phyloP scores from a whole-genome alignment of 2,797 vertebrate genomes.

The Trichosurus vulpecula region DNA sequence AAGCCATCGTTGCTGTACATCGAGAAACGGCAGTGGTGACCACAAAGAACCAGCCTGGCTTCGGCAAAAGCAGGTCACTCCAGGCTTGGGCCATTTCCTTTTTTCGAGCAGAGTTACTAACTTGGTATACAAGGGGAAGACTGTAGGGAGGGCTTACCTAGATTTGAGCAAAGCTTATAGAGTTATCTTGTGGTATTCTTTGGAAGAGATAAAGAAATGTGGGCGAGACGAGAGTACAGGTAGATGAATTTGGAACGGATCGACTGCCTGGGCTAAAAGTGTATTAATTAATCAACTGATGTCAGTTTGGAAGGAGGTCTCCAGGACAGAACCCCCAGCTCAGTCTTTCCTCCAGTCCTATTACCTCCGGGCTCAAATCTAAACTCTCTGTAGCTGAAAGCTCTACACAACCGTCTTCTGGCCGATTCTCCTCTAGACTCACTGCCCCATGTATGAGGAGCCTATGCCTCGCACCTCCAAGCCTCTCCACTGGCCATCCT shows the following conservation, averaged over 20 bases:
- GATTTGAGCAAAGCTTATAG: background rate
- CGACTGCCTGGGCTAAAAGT: background rate
- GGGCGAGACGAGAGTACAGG: background rate
- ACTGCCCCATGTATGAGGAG: too few relatives aligned
- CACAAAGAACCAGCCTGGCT: background rate
- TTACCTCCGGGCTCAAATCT: background rate
- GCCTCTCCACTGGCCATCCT: background rate
- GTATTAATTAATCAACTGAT: too few relatives aligned
- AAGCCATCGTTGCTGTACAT: background rate
- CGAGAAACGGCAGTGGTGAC: background rate
- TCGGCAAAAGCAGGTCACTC: background rate
- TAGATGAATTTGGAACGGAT: accelerated
- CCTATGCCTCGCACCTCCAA: too few relatives aligned
- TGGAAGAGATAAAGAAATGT: background rate
- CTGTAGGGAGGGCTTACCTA: background rate
- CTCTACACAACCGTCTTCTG: background rate
- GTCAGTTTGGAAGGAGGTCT: background rate
- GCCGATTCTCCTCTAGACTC: background rate
- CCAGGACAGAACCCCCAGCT: background rate
- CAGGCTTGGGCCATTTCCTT: background rate
- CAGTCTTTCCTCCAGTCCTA: background rate
- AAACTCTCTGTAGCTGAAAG: background rate
- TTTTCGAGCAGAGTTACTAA: background rate
- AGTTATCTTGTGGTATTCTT: background rate
- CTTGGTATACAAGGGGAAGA: background rate